A percentile compares a stretch with the other conserved stretches of the same genome.
These are phyloP conservation scores for Cavia porcellus DNA, from an alignment of 2,113 vertebrate species.

Conservation along the genomic window DNA sequence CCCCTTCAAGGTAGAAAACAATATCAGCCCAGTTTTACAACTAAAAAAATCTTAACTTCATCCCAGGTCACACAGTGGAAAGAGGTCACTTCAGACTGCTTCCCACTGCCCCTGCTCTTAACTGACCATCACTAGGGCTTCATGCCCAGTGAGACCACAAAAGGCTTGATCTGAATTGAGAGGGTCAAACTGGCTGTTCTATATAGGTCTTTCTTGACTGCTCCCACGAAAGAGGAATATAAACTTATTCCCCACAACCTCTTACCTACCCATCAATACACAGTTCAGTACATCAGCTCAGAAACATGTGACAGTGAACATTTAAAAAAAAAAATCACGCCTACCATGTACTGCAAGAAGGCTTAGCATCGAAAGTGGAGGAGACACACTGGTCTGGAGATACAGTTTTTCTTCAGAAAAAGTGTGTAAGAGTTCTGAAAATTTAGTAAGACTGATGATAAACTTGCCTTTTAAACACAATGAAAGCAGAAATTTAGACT, in stretches of 20 bases:
- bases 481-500: slow-evolving; percentile 20
- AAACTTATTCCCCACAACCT: slow-evolving; percentile 56
- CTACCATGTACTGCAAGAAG: neutral
- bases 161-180: neutral
- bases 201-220: neutral
- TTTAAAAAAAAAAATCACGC: neutral
- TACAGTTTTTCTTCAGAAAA: neutral
- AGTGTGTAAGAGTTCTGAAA: neutral
- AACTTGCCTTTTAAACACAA: slow-evolving; percentile 32
- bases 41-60: neutral
- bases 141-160: neutral
- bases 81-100: neutral
- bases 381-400: neutral
- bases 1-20: neutral
- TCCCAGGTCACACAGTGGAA: neutral
- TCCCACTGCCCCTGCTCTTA: neutral
- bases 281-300: slow-evolving; percentile 63
- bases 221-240: slow-evolving; percentile 37
- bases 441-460: neutral
- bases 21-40: neutral
- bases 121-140: neutral
- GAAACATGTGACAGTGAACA: slow-evolving; percentile 49
- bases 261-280: slow-evolving; percentile 65
- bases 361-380: slow-evolving; percentile 35
- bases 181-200: neutral